These are phyloP conservation scores for Myodes glareolus DNA, from an alignment of 2,113 vertebrate species.

Conservation along the genomic window DNA sequence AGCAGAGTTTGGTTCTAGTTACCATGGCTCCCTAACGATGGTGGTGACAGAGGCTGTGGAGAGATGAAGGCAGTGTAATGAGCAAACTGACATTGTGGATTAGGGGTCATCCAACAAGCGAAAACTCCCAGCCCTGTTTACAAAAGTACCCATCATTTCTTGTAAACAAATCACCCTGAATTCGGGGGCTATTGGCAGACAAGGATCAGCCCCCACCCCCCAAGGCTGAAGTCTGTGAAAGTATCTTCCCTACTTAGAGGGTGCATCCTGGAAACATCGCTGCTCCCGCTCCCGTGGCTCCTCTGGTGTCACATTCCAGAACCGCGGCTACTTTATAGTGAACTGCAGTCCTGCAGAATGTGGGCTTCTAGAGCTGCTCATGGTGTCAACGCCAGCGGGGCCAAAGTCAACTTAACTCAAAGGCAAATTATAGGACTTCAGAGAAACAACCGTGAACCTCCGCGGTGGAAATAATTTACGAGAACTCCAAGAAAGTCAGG, in stretches of 20 bases:
- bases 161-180: background rate
- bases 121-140: background rate
- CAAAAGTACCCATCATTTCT: background rate
- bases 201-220: background rate
- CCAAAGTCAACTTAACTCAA: conserved; percentile 15
- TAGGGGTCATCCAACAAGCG: background rate
- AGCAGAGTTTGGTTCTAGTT: background rate
- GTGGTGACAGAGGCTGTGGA: background rate
- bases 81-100: background rate
- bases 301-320: background rate
- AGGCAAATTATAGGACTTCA: background rate
- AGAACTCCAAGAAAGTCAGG: conserved; percentile 2
- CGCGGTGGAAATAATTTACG: background rate
- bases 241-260: background rate
- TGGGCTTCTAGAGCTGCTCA: background rate
- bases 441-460: background rate
- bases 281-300: background rate
- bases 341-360: background rate
- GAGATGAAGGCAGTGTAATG: background rate
- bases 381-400: background rate
- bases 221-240: background rate
- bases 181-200: background rate
- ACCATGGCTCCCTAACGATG: background rate
- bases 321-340: background rate
- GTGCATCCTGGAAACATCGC: background rate